These are phyloP conservation scores for Hypomecis atomaria DNA, from an alignment of 2,888 invertebrate species.

Conservation along the genomic window DNA sequence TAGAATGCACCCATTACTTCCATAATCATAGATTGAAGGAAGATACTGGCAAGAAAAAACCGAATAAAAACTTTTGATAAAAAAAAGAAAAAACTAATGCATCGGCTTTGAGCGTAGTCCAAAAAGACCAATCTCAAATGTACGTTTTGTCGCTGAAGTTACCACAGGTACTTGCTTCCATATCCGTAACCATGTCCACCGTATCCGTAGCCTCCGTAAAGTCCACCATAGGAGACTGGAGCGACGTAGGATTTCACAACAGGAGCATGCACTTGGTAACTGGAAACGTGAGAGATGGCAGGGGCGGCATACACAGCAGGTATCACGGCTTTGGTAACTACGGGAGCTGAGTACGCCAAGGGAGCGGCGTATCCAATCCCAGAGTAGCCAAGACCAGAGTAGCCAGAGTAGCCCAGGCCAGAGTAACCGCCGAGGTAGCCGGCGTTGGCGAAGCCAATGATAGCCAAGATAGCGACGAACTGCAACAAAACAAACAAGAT, in stretches of 20 bases:
- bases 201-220: constrained; percentile 49
- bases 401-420: constrained; percentile 42
- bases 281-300: constrained; percentile 61
- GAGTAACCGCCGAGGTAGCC: constrained; percentile 57
- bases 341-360: constrained; percentile 51
- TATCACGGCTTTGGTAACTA: constrained; percentile 50
- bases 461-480: constrained; percentile 59
- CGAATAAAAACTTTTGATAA: neutral
- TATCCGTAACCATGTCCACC: constrained; percentile 45
- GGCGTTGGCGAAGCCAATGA: constrained; percentile 58
- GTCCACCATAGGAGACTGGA: constrained; percentile 48
- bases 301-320: constrained; percentile 53
- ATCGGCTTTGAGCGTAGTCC: neutral
- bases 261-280: constrained; percentile 60
- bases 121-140: constrained; percentile 2
- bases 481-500: constrained; percentile 43
- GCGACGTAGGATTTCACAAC: constrained; percentile 53
- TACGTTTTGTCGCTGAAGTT: constrained; percentile 31
- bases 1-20: neutral
- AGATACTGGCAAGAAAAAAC: neutral
- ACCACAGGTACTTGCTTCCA: constrained; percentile 60
- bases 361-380: constrained; percentile 49
- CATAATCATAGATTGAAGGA: neutral
- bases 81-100: neutral
- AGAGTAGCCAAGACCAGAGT: constrained; percentile 47